Evolutionary conservation across 2,888 invertebrate genomes (phyloP).

Genomic region (Pterobdella sp.): DNA sequence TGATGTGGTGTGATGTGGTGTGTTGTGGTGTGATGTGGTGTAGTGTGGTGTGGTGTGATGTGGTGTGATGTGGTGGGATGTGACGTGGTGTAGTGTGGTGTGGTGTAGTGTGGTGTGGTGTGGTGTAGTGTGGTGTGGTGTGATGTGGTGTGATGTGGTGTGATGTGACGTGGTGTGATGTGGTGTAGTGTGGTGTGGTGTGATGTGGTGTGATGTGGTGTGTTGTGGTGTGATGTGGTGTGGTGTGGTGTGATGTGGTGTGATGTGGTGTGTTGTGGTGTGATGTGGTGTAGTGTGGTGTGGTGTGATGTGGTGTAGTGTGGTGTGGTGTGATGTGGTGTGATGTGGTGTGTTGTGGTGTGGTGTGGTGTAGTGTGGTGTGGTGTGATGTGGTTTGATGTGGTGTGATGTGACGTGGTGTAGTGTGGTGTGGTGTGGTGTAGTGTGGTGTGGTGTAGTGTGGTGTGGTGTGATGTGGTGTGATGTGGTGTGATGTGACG

Average conservation of each 20-base stretch:
- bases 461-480: slow-evolving; percentile 13
- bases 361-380: slow-evolving; percentile 11
- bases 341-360: slow-evolving; percentile 11
- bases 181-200: slow-evolving; percentile 30
- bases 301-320: slow-evolving; percentile 13
- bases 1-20: no score
- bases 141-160: slow-evolving; percentile 30
- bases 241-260: slow-evolving; percentile 30
- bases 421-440: slow-evolving; percentile 13
- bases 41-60: background rate
- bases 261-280: slow-evolving; percentile 29
- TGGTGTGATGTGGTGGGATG: background rate
- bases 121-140: slow-evolving; percentile 29
- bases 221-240: slow-evolving; percentile 30
- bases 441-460: slow-evolving; percentile 11
- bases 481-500: slow-evolving; percentile 4
- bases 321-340: slow-evolving; percentile 13
- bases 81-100: slow-evolving; percentile 27
- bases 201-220: slow-evolving; percentile 31
- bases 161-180: slow-evolving; percentile 30
- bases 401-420: slow-evolving; percentile 12
- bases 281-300: slow-evolving; percentile 24
- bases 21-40: no score
- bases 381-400: slow-evolving; percentile 8
- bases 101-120: slow-evolving; percentile 31